Conservation (phyloP, 2,113 vertebrate species). For the Probosciger aterrimus region DNA sequence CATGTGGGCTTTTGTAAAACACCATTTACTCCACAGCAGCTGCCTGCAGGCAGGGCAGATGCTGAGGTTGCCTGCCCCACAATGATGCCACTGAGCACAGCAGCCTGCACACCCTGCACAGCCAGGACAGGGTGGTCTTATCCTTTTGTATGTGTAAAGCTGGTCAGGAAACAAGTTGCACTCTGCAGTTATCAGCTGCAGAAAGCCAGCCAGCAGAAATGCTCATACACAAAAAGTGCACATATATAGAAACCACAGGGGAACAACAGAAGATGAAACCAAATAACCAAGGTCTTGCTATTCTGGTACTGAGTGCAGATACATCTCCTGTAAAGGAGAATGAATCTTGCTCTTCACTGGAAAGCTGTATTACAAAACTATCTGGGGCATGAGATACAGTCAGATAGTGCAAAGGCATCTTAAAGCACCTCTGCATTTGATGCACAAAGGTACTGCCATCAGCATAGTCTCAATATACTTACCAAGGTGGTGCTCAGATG, state of each 20-base stretch:
- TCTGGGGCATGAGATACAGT: not conserved
- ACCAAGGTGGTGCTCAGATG: not conserved
- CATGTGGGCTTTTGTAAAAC: not conserved
- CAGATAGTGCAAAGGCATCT: not conserved
- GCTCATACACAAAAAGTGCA: not conserved
- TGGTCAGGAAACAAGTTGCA: not conserved
- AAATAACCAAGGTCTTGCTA: not conserved
- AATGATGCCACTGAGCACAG: not conserved
- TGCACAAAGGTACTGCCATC: not conserved
- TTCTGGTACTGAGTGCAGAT: not conserved
- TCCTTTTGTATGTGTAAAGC: not conserved
- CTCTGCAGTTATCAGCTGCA: not conserved
- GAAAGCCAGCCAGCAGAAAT: not conserved
- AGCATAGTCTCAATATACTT: fast-evolving
- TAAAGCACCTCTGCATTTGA: not conserved
- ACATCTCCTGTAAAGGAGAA: not conserved
- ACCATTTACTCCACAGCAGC: not conserved
- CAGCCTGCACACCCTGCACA: not conserved
- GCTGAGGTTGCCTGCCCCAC: not conserved
- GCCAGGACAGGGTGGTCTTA: not conserved
- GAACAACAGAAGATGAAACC: not conserved
- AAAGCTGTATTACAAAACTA: not conserved
- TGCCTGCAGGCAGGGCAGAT: not conserved
- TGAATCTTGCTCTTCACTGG: not conserved
- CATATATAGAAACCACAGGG: not conserved